Evolutionary conservation across 2,888 invertebrate genomes (phyloP).

Genomic region (Marronus borbonicus): DNA sequence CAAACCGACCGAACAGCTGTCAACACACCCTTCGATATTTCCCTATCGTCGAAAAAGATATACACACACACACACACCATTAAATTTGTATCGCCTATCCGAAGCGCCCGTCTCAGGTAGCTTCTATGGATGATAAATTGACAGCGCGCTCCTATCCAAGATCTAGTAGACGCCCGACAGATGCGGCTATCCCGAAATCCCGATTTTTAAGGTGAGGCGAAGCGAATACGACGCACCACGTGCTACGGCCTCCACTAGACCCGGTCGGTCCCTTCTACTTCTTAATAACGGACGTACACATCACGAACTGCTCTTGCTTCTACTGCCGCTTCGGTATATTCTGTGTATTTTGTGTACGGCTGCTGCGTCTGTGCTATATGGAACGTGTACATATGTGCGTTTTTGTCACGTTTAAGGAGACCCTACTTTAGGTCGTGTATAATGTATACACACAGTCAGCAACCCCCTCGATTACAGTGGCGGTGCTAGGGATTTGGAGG

Average conservation of each 20-base stretch:
- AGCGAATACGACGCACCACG: conserved; percentile 22
- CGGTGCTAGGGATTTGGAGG: neutral
- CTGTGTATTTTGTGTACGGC: conserved; percentile 14
- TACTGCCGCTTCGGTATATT: neutral
- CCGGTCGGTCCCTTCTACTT: conserved; percentile 19
- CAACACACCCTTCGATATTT: conserved; percentile 29
- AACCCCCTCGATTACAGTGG: conserved; percentile 38
- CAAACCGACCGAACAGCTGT: conserved; percentile 23
- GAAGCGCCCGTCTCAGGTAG: conserved; percentile 24
- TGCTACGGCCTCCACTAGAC: conserved; percentile 15
- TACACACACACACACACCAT: conserved; percentile 10
- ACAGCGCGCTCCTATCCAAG: conserved; percentile 13
- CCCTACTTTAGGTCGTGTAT: conserved; percentile 25
- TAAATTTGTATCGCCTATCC: conserved; percentile 10
- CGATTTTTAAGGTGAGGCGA: conserved; percentile 39
- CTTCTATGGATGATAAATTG: conserved; percentile 10
- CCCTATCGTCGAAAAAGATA: neutral
- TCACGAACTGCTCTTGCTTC: conserved; percentile 11
- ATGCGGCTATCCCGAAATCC: conserved; percentile 36
- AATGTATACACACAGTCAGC: conserved; percentile 12
- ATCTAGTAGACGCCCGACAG: conserved; percentile 1
- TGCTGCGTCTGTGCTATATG: conserved; percentile 42
- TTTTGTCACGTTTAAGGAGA: conserved; percentile 43
- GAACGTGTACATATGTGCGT: conserved; percentile 24
- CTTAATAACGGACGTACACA: conserved; percentile 47